Conservation (phyloP, 2,797 vertebrate genomes). For the Cirrhinus molitorella region DNA sequence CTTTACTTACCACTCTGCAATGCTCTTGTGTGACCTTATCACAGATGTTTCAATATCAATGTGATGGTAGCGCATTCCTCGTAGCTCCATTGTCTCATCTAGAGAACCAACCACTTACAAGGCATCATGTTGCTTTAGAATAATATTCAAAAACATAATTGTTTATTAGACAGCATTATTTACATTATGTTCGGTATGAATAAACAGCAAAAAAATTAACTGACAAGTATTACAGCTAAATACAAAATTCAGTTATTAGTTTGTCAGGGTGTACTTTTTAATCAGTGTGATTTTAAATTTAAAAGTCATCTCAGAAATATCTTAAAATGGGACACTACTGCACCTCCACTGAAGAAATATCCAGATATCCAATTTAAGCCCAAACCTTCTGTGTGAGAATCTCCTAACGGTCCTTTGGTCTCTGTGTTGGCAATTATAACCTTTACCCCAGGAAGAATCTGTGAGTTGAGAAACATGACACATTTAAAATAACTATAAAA, state of each 20-base stretch:
- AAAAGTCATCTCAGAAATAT: not conserved
- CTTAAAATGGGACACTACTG: not conserved
- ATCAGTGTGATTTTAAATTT: not conserved
- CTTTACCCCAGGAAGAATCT: constrained; percentile 98
- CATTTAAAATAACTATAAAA: too few species aligned
- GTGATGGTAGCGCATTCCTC: constrained; percentile 91
- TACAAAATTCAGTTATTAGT: not conserved
- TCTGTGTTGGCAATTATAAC: constrained; percentile 96
- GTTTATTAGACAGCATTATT: not conserved
- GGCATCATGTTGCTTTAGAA: constrained; percentile 88
- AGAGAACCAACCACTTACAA: constrained; percentile 89
- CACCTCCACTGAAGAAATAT: constrained; percentile 96
- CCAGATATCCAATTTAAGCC: constrained; percentile 94
- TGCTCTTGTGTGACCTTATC: constrained; percentile 88
- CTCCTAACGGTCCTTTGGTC: constrained; percentile 95
- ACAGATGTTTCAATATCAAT: constrained; percentile 92
- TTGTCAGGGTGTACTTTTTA: not conserved
- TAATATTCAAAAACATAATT: constrained; percentile 22
- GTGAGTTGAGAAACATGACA: constrained; percentile 30
- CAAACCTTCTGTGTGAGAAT: constrained; percentile 93
- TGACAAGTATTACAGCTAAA: not conserved
- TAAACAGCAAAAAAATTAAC: too few species aligned
- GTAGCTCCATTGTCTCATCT: constrained; percentile 89
- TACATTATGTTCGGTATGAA: not conserved
- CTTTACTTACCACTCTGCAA: constrained; percentile 86